Conservation (phyloP, 2,113 vertebrate genomes). For the Phaethon lepturus region DNA sequence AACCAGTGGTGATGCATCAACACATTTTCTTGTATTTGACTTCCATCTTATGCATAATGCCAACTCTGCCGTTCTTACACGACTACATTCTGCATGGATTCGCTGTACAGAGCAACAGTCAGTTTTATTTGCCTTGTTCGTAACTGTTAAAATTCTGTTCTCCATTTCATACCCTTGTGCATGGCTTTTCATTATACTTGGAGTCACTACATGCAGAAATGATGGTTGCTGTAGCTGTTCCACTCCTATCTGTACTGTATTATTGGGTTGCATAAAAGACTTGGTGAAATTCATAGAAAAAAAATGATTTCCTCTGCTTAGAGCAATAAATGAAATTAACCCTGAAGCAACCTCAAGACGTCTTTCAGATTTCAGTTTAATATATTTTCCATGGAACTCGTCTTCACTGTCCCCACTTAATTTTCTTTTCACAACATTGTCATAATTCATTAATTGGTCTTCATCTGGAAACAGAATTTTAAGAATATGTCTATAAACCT, state of each 20-base stretch:
- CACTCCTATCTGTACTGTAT: neutral
- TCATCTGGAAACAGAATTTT: constrained; percentile 39
- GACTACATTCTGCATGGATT: neutral
- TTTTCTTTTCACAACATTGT: constrained; percentile 65
- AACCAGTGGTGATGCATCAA: constrained; percentile 92
- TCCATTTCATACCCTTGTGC: neutral
- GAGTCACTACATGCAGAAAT: neutral
- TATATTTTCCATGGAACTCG: neutral
- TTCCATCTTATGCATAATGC: constrained; percentile 82
- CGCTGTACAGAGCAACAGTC: neutral
- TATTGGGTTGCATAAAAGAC: neutral
- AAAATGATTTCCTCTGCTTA: constrained; percentile 73
- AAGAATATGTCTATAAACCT: constrained; percentile 78
- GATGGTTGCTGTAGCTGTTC: neutral
- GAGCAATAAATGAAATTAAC: constrained; percentile 41
- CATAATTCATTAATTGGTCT: neutral
- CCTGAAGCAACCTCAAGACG: neutral
- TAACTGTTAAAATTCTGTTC: neutral
- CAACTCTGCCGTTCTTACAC: neutral
- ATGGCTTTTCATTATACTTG: neutral
- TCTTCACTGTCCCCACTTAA: neutral
- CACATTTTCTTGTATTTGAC: constrained; percentile 90
- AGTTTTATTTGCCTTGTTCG: neutral
- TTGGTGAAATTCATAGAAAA: neutral
- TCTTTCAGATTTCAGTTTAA: constrained; percentile 11